A percentile compares a stretch with the other conserved stretches of the same genome.
These are phyloP conservation scores for human (Homo sapiens) DNA, from an alignment of 2,113 vertebrate species.

Conservation along the genomic window GRCh38 chrX:43703501-43704000, in stretches of 20 bases:
- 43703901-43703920: conserved; percentile 36
- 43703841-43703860: neutral
- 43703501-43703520: neutral
- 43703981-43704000: neutral
- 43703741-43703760: conserved; percentile 8
- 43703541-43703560: neutral
- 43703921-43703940: neutral
- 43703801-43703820: neutral
- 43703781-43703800: neutral
- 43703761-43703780: conserved; percentile 41
- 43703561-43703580: neutral
- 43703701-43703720: conserved; percentile 27
- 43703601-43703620: conserved; percentile 15
- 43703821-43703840: neutral
- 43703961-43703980: neutral
- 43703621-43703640: conserved; percentile 25
- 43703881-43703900: conserved; percentile 17
- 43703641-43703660: conserved; percentile 22
- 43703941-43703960: neutral
- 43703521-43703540: conserved; percentile 41
- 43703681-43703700: neutral
- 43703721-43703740: neutral
- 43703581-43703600: neutral
- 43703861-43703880: neutral
- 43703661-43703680: conserved; percentile 20